Evolutionary conservation across 2,888 invertebrate genomes (phyloP), one percentile per base, ranked within the genome.

Genomic region (Caenorhabditis angaria): DNA sequence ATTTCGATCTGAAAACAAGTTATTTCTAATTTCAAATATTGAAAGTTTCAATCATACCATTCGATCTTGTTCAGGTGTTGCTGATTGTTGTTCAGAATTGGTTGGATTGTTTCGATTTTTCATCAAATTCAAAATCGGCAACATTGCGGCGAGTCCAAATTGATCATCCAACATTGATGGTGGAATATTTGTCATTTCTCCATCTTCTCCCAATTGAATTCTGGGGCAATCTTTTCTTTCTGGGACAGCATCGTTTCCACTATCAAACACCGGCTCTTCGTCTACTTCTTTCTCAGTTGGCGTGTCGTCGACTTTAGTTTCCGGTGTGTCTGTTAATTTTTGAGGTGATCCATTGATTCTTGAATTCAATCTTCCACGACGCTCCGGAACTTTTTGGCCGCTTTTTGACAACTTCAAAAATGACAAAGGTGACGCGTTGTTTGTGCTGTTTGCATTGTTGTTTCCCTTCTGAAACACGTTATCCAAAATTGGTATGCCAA

Each of bases 101-200:
- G 3, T 20, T 8, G 24, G 5, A 20, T 22, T 20, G 24, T 50
- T 50, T 8, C 50, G 50, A 41, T 41, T 41, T 41, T 41, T 41
- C 41, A 60, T 65, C n/a, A 64, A 55, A 25, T 56, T 67, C 8
- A 66, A 61, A 32, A 71, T 57, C 20, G 71, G 71, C 18, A 67
- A 47, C 64, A 71, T 48, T 0, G 71, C 71, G 8, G 67, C 71
- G 56, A 71, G 59, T 20, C 71, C 71, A 14, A 61, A 71, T 29
- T 64, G 67, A 61, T 71, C 67, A 12, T 63, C 54, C 1, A 71
- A 50, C 71, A 71, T 71, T 20, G 71, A 32, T 10, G 67, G 24
- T 14, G 71, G 71, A 32, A 71, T 71, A 48, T 71, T 71, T 27
- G 53, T 58, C 67, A 71, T 61, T 48, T 73, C 41, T 41, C 41